A percentile compares a stretch with the other conserved stretches of the same genome.
Conservation (phyloP, 30 jellyfish, hydroid and myxozoan species). For the Hydractinia echinata region DNA sequence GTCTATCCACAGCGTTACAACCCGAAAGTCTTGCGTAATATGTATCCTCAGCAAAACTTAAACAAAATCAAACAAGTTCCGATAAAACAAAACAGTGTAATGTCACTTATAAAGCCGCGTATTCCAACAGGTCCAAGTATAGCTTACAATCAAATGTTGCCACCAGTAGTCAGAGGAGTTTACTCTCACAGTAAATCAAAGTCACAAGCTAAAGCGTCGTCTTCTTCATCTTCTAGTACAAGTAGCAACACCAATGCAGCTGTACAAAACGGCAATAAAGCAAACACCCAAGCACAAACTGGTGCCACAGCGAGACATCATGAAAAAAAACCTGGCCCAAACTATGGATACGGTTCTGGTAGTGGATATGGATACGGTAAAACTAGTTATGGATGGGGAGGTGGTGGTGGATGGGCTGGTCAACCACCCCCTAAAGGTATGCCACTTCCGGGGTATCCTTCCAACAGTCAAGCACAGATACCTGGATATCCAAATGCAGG, state of each 20-base stretch:
- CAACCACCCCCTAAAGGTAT: constrained; percentile 24
- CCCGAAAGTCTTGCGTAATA: not conserved
- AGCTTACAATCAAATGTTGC: constrained; percentile 32
- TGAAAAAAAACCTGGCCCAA: constrained; percentile 12
- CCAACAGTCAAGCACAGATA: constrained; percentile 20
- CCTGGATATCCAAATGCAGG: constrained; percentile 32
- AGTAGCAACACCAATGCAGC: constrained; percentile 12
- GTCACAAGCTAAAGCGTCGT: constrained; percentile 3
- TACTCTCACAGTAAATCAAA: not conserved
- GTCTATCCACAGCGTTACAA: not conserved
- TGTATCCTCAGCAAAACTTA: not conserved
- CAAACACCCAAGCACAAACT: not conserved
- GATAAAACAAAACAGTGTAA: constrained; percentile 6
- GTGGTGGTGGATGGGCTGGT: constrained; percentile 51
- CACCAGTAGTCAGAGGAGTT: constrained; percentile 10
- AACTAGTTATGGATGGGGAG: constrained; percentile 38
- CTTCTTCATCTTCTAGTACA: not conserved
- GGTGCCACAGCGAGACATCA: constrained; percentile 16
- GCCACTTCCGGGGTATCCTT: constrained; percentile 21
- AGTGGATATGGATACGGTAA: constrained; percentile 37
- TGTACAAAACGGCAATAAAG: not conserved
- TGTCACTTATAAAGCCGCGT: constrained; percentile 29
- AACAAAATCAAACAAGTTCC: not conserved
- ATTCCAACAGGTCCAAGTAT: constrained; percentile 39
- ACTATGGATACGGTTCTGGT: constrained; percentile 32